A percentile compares a stretch with the other conserved stretches of the same genome.
Conservation (phyloP, 2,113 vertebrate species). For the Callaeas wilsoni region DNA sequence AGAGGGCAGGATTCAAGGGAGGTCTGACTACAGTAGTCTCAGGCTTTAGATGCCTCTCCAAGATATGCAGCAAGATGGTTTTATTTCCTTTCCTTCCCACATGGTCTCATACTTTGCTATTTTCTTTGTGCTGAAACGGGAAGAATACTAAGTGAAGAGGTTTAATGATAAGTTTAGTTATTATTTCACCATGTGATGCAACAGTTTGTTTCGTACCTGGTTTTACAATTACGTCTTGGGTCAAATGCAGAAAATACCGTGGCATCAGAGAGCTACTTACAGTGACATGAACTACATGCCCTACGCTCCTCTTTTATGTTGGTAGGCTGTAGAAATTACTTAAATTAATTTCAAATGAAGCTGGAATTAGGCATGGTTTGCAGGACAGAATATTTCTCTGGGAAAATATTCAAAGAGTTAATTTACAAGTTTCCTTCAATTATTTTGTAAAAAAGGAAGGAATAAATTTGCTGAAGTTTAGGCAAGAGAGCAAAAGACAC, state of each 20-base stretch:
- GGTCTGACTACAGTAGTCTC: constrained; percentile 28
- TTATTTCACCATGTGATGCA: neutral
- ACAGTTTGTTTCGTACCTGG: neutral
- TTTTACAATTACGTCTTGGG: neutral
- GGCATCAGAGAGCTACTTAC: neutral
- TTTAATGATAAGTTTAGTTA: neutral
- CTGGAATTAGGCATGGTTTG: neutral
- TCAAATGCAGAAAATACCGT: neutral
- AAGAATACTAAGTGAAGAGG: neutral
- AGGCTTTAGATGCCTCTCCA: neutral
- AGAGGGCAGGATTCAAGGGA: constrained; percentile 57
- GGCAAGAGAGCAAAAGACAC: neutral
- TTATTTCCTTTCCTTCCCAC: neutral
- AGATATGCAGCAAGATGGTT: neutral
- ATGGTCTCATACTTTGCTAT: neutral
- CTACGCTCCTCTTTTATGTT: neutral
- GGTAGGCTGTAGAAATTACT: neutral
- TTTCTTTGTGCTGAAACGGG: neutral
- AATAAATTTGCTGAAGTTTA: neutral
- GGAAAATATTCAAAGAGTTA: neutral
- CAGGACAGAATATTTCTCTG: neutral
- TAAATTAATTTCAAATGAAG: neutral
- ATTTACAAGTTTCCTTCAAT: neutral
- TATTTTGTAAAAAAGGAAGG: neutral
- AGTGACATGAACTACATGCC: neutral